Conservation (phyloP, 2,797 vertebrate species). For the Sebastes ruberrimus region DNA sequence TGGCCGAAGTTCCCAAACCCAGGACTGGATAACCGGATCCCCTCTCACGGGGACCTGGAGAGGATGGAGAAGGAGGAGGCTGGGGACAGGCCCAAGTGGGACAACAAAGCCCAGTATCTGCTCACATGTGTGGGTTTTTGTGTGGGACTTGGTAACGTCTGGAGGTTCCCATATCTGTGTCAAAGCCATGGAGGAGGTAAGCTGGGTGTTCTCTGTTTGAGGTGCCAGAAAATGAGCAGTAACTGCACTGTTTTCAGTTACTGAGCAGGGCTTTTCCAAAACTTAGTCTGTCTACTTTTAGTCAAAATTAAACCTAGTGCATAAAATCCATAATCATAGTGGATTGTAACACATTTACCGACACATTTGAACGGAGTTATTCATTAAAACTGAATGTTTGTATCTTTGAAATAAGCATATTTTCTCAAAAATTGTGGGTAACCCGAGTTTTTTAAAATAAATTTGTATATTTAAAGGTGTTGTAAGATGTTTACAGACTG, state of each 20-base stretch:
- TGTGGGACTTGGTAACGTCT: constrained; percentile 92
- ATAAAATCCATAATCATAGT: neutral
- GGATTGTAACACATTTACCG: neutral
- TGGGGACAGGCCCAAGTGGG: constrained; percentile 88
- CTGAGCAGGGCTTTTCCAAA: neutral
- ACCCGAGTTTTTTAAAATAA: neutral
- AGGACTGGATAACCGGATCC: constrained; percentile 86
- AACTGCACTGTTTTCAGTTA: neutral
- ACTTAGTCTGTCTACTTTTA: neutral
- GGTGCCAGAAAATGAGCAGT: neutral
- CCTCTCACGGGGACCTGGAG: constrained; percentile 83
- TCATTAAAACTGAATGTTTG: neutral
- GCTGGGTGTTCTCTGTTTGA: neutral
- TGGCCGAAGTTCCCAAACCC: constrained; percentile 82
- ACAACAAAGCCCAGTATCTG: constrained; percentile 94
- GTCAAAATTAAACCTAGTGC: neutral
- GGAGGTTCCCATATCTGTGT: constrained; percentile 90
- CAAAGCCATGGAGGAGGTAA: constrained; percentile 93
- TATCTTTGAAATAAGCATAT: neutral
- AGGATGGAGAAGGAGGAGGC: constrained; percentile 83
- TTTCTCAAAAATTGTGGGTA: neutral
- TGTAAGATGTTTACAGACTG: neutral
- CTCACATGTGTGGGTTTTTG: constrained; percentile 93
- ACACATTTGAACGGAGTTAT: neutral
- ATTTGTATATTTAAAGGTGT: neutral